Evolutionary conservation across 2,113 vertebrate species (phyloP).

Genomic region (Myrmecobius fasciatus): DNA sequence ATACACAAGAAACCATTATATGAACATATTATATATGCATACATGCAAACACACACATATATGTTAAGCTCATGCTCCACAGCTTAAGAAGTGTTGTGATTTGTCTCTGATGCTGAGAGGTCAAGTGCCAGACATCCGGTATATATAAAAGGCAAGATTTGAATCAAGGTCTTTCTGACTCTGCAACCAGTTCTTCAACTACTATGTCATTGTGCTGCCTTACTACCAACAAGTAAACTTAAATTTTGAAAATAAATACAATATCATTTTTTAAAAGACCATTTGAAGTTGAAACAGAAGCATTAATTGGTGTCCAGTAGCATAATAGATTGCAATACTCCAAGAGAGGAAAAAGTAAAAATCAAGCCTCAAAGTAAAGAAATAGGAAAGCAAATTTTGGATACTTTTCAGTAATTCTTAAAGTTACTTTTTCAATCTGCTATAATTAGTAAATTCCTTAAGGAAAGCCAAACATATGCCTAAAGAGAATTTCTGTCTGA

Average conservation of each 20-base stretch:
- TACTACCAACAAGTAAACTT: neutral
- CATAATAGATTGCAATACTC: neutral
- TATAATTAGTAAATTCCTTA: neutral
- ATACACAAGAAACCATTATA: too few relatives aligned
- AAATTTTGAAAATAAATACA: neutral
- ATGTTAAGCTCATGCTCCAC: neutral
- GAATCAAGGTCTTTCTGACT: neutral
- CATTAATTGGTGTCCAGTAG: too few relatives aligned
- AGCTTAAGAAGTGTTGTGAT: neutral
- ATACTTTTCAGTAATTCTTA: neutral
- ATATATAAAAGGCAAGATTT: neutral
- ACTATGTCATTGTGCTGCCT: neutral
- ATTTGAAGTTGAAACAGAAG: neutral
- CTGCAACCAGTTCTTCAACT: neutral
- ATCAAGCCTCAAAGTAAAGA: neutral
- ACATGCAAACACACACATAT: neutral
- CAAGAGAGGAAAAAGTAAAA: neutral
- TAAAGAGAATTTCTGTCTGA: neutral
- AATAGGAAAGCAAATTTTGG: neutral
- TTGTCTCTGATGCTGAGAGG: neutral
- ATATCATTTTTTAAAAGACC: neutral
- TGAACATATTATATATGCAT: neutral
- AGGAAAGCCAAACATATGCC: slow-evolving; percentile 46
- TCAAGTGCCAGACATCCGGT: neutral
- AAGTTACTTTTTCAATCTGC: neutral